Conservation (phyloP, 2,113 vertebrate genomes). For the Oncorhynchus clarkii region DNA sequence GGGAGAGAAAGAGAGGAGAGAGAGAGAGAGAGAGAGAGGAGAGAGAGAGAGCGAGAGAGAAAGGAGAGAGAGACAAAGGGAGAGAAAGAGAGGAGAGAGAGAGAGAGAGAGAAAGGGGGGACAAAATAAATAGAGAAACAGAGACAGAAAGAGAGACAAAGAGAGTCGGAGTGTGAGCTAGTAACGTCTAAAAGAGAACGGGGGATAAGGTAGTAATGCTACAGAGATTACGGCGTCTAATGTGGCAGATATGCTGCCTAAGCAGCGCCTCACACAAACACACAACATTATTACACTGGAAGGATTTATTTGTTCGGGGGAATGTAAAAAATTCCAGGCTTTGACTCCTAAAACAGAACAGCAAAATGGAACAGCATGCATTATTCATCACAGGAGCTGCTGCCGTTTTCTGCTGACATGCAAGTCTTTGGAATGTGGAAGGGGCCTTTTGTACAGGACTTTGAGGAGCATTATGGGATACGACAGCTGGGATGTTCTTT, state of each 20-base stretch:
- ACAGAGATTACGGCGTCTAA: slow-evolving; percentile 32
- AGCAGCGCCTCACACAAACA: slow-evolving; percentile 45
- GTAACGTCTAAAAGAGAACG: slow-evolving; percentile 17
- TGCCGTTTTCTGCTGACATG: slow-evolving; percentile 53
- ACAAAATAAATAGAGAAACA: not conserved
- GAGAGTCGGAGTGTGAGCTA: slow-evolving; percentile 3
- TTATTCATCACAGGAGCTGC: slow-evolving; percentile 54
- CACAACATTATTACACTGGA: slow-evolving; percentile 46
- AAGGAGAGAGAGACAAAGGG: not conserved
- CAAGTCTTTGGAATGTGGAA: slow-evolving; percentile 45
- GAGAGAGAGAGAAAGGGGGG: slow-evolving; percentile 10
- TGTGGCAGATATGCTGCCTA: slow-evolving; percentile 37
- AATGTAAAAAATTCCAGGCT: slow-evolving; percentile 16
- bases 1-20: not conserved
- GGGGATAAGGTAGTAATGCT: not conserved
- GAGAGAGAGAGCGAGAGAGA: not conserved
- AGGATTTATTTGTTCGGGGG: slow-evolving; percentile 54
- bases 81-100: not conserved
- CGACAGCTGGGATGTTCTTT: slow-evolving; percentile 41
- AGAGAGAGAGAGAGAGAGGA: not conserved
- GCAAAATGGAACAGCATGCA: slow-evolving; percentile 38
- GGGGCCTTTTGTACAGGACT: slow-evolving; percentile 48
- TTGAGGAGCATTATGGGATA: slow-evolving; percentile 48
- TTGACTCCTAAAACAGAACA: slow-evolving; percentile 37
- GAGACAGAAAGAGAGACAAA: slow-evolving; percentile 6